Conservation (phyloP, 2,797 vertebrate genomes). For the Kryptopterus vitreolus region DNA sequence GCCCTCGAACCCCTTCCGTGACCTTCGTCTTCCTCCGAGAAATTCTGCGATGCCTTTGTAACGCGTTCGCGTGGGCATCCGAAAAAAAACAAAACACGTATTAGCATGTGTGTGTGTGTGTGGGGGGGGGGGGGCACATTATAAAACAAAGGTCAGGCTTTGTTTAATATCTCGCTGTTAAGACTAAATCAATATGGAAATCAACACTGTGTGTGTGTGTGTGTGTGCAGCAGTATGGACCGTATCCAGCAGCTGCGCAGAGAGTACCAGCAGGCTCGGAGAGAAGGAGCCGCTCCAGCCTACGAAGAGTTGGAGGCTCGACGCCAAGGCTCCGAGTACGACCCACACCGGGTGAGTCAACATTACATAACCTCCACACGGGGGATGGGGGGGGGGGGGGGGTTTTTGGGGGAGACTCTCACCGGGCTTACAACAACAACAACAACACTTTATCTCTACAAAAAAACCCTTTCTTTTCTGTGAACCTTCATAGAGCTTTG, state of each 20-base stretch:
- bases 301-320: slow-evolving; percentile 83
- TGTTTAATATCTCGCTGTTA: slow-evolving; percentile 20
- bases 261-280: slow-evolving; percentile 90
- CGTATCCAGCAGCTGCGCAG: slow-evolving; percentile 90
- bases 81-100: no score
- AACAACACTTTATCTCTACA: slow-evolving; percentile 12
- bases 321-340: slow-evolving; percentile 73
- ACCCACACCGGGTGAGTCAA: slow-evolving; percentile 81
- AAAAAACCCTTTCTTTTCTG: slow-evolving; percentile 20
- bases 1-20: neutral
- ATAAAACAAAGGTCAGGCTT: slow-evolving; percentile 27
- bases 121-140: slow-evolving; percentile 11
- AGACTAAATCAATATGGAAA: slow-evolving; percentile 30
- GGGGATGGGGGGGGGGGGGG: no score
- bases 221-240: slow-evolving; percentile 74
- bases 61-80: slow-evolving; percentile 29
- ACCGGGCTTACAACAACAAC: neutral
- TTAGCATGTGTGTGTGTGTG: slow-evolving; percentile 26
- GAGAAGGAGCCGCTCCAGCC: slow-evolving; percentile 81
- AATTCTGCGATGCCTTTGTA: slow-evolving; percentile 30
- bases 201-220: slow-evolving; percentile 20
- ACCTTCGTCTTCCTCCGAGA: slow-evolving; percentile 15
- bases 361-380: slow-evolving; percentile 36
- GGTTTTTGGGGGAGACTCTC: no score
- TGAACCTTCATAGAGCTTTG: neutral